These are phyloP conservation scores for Trachymyrmex cornetzi DNA, from an alignment of 1,140 invertebrate genomes.

Conservation along the genomic window DNA sequence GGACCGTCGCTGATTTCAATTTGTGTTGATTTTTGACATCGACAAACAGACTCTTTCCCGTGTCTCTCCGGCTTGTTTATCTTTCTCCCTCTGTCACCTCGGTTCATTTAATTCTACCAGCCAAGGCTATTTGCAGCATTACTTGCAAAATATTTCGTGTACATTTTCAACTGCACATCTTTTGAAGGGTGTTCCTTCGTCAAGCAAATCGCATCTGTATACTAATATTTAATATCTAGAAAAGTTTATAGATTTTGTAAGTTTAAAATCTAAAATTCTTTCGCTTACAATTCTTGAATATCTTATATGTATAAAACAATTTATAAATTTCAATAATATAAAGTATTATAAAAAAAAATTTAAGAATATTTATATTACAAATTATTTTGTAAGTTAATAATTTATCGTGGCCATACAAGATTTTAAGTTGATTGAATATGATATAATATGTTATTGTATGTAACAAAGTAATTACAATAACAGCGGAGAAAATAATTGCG, in stretches of 20 bases:
- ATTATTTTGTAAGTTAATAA: conserved; percentile 11
- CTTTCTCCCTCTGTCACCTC: conserved; percentile 71
- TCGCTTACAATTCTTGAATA: background rate
- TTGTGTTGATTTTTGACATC: conserved; percentile 85
- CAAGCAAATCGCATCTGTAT: conserved; percentile 28
- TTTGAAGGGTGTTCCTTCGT: conserved; percentile 36
- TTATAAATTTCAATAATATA: conserved; percentile 1
- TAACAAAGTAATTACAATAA: too few relatives aligned
- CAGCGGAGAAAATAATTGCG: background rate
- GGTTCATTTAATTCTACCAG: conserved; percentile 83
- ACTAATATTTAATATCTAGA: conserved; percentile 48
- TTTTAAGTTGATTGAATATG: background rate
- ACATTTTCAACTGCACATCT: conserved; percentile 70
- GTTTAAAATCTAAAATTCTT: background rate
- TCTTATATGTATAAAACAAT: background rate
- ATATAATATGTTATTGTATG: background rate
- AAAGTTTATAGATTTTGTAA: conserved; percentile 40
- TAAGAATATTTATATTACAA: background rate
- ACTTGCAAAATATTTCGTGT: conserved; percentile 84
- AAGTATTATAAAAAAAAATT: background rate
- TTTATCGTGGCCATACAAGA: background rate
- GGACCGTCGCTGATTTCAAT: conserved; percentile 83
- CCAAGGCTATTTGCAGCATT: conserved; percentile 81
- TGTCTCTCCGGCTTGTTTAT: conserved; percentile 81
- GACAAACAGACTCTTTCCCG: conserved; percentile 82